phyloP scores from a whole-genome alignment of 2,888 invertebrate genomes.

The Epinotia bilunana region DNA sequence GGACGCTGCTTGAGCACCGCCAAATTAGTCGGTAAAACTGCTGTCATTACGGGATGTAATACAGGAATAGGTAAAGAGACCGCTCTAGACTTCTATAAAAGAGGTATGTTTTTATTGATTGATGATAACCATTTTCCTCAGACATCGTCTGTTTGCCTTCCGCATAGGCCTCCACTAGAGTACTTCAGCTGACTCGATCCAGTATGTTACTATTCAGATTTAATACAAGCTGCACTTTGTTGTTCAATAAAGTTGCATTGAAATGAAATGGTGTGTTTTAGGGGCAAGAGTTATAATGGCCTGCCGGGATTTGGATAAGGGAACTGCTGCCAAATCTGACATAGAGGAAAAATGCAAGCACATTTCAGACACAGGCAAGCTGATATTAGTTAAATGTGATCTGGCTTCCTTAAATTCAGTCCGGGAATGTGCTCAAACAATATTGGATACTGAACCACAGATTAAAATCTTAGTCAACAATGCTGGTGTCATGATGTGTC shows the following conservation, averaged over 20 bases:
- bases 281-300: constrained; percentile 85
- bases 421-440: constrained; percentile 82
- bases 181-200: too few relatives aligned
- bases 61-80: constrained; percentile 80
- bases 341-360: constrained; percentile 62
- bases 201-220: background rate
- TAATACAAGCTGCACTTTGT: background rate
- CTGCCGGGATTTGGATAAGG: constrained; percentile 81
- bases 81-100: constrained; percentile 76
- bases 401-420: constrained; percentile 86
- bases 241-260: background rate
- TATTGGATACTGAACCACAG: constrained; percentile 83
- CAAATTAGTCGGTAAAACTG: constrained; percentile 83
- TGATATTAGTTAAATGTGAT: constrained; percentile 77
- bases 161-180: too few relatives aligned
- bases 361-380: constrained; percentile 42
- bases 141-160: too few relatives aligned
- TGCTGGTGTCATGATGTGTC: constrained; percentile 90
- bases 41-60: constrained; percentile 80
- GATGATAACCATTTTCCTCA: too few relatives aligned
- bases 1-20: constrained; percentile 79
- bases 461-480: constrained; percentile 89
- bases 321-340: constrained; percentile 76
- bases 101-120: constrained; percentile 56
- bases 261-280: constrained; percentile 51